Conservation (phyloP, 1,140 invertebrate species). For the Panagrolaimus sp. region DNA sequence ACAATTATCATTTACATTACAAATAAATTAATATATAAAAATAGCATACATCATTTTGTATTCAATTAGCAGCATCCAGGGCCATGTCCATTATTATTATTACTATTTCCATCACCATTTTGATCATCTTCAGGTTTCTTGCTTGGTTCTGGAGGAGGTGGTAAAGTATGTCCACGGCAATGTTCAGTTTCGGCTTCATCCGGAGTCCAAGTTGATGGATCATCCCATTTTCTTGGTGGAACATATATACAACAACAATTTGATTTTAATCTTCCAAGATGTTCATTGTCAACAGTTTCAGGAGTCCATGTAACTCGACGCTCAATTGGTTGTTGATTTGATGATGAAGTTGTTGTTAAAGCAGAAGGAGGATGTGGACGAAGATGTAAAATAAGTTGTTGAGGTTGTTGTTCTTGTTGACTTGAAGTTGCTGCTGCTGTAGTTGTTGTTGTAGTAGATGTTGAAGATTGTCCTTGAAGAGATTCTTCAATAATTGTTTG, state of each 20-base stretch:
- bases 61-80: slow-evolving; percentile 8
- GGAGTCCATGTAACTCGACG: slow-evolving; percentile 44
- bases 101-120: not conserved
- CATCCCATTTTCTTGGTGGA: slow-evolving; percentile 45
- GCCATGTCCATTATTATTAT: not conserved
- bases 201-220: slow-evolving; percentile 48
- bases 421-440: not conserved
- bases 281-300: slow-evolving; percentile 46
- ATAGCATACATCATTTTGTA: too few species aligned
- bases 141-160: slow-evolving; percentile 22
- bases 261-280: slow-evolving; percentile 47
- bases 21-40: too few species aligned
- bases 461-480: not conserved
- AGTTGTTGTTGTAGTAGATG: not conserved
- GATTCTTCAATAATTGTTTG: not conserved
- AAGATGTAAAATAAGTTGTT: slow-evolving; percentile 31
- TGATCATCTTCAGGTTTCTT: slow-evolving; percentile 8
- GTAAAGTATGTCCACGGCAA: slow-evolving; percentile 50
- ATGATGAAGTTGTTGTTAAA: not conserved
- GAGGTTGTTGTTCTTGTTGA: not conserved
- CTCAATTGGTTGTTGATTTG: not conserved
- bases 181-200: slow-evolving; percentile 53
- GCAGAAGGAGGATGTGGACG: slow-evolving; percentile 22
- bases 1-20: too few species aligned
- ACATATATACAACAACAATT: slow-evolving; percentile 55